phyloP scores from a whole-genome alignment of 2,113 vertebrate species.

The Echinops telfairi region DNA sequence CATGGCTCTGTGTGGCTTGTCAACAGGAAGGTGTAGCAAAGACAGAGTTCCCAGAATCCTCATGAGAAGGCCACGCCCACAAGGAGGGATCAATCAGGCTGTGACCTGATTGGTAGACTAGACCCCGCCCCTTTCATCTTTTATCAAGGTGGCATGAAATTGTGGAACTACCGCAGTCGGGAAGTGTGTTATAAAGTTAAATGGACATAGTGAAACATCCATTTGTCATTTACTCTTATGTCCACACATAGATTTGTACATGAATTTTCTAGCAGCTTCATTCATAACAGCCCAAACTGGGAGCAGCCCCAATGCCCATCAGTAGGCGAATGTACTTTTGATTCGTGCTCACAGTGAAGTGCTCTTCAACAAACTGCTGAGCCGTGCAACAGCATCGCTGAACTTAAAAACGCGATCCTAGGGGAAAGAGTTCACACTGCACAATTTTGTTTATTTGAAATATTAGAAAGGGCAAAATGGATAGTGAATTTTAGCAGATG shows the following conservation, averaged over 20 bases:
- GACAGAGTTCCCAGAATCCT: no score
- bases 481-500: not conserved
- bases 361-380: not conserved
- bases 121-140: no score
- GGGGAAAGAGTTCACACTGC: not conserved
- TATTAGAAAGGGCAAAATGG: not conserved
- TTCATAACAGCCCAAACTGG: not conserved
- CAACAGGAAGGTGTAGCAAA: no score
- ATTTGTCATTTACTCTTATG: not conserved
- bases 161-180: not conserved
- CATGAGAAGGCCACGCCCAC: no score
- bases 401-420: not conserved
- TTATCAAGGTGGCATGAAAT: no score
- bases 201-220: not conserved
- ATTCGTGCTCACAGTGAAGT: not conserved
- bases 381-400: not conserved
- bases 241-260: not conserved
- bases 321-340: not conserved
- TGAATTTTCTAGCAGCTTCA: not conserved
- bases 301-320: not conserved
- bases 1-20: no score
- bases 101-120: no score
- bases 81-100: no score
- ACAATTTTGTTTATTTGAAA: conserved; percentile 11
- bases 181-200: not conserved